These are phyloP conservation scores for Drosophila neotestacea DNA, from an alignment of 2,888 invertebrate genomes.

Conservation along the genomic window DNA sequence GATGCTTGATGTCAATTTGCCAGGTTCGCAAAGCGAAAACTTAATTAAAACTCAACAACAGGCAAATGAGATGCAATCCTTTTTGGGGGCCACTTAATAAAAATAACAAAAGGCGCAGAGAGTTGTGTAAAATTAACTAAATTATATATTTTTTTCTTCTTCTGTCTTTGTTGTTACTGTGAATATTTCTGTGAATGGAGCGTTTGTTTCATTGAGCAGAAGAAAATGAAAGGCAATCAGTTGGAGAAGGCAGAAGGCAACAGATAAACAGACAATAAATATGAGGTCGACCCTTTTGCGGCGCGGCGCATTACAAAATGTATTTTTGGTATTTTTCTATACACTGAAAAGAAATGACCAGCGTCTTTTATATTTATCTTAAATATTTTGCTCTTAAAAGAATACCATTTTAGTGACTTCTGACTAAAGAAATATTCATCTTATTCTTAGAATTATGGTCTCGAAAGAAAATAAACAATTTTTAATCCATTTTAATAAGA, in stretches of 20 bases:
- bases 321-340: slow-evolving; percentile 25
- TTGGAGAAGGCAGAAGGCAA: slow-evolving; percentile 37
- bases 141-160: slow-evolving; percentile 21
- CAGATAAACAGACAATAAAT: slow-evolving; percentile 78
- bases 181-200: slow-evolving; percentile 70
- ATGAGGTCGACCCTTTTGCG: slow-evolving; percentile 58
- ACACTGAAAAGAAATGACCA: neutral
- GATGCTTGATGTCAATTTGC: slow-evolving; percentile 68
- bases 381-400: too few species aligned
- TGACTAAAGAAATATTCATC: too few species aligned
- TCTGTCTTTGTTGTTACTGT: slow-evolving; percentile 4
- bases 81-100: slow-evolving; percentile 73
- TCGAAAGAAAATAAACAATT: too few species aligned
- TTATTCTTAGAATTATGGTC: too few species aligned
- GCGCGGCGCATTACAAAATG: slow-evolving; percentile 57
- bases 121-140: slow-evolving; percentile 65
- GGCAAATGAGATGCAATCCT: slow-evolving; percentile 53
- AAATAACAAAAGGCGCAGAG: slow-evolving; percentile 60
- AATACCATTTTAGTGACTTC: too few species aligned
- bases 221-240: slow-evolving; percentile 47
- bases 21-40: slow-evolving; percentile 65
- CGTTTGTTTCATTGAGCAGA: slow-evolving; percentile 71
- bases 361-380: too few species aligned
- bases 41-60: slow-evolving; percentile 66
- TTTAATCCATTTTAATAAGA: too few species aligned